phyloP scores from a whole-genome alignment of 2,888 invertebrate genomes.

The Erebia epiphron region DNA sequence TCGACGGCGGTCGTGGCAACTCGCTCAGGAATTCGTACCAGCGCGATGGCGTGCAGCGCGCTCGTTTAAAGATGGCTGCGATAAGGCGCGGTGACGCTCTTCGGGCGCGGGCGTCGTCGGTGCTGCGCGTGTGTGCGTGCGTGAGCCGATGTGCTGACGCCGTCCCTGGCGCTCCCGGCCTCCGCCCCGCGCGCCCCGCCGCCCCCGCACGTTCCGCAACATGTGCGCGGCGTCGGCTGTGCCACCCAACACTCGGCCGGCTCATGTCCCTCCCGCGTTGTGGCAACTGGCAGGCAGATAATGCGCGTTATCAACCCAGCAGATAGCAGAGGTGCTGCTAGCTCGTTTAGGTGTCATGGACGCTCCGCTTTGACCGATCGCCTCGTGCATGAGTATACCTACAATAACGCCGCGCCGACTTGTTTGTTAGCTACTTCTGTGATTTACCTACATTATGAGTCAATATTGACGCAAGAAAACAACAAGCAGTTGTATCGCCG shows the following conservation, averaged over 20 bases:
- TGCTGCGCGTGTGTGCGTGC: slow-evolving; percentile 70
- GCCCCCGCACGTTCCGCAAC: slow-evolving; percentile 74
- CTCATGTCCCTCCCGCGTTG: slow-evolving; percentile 61
- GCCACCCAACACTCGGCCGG: slow-evolving; percentile 55
- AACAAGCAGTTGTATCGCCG: slow-evolving; percentile 36
- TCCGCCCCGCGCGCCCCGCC: slow-evolving; percentile 43
- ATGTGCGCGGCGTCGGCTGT: slow-evolving; percentile 64
- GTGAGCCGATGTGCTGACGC: slow-evolving; percentile 60
- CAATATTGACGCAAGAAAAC: slow-evolving; percentile 56
- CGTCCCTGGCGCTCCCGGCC: slow-evolving; percentile 68
- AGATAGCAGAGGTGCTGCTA: slow-evolving; percentile 80
- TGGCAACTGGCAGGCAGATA: slow-evolving; percentile 72
- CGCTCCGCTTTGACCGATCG: slow-evolving; percentile 60
- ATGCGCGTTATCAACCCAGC: slow-evolving; percentile 75
- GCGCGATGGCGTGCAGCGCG: slow-evolving; percentile 72
- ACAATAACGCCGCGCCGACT: slow-evolving; percentile 59
- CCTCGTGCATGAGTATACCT: slow-evolving; percentile 60
- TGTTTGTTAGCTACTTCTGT: slow-evolving; percentile 60
- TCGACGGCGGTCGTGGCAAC: slow-evolving; percentile 57
- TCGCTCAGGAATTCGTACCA: slow-evolving; percentile 75
- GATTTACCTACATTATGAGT: slow-evolving; percentile 62
- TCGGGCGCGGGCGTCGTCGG: slow-evolving; percentile 75
- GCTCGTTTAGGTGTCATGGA: slow-evolving; percentile 80
- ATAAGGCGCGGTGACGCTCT: slow-evolving; percentile 79
- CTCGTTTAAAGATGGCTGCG: slow-evolving; percentile 81